Evolutionary conservation across 1,140 invertebrate species (phyloP).

Genomic region (Hylaeus anthracinus): DNA sequence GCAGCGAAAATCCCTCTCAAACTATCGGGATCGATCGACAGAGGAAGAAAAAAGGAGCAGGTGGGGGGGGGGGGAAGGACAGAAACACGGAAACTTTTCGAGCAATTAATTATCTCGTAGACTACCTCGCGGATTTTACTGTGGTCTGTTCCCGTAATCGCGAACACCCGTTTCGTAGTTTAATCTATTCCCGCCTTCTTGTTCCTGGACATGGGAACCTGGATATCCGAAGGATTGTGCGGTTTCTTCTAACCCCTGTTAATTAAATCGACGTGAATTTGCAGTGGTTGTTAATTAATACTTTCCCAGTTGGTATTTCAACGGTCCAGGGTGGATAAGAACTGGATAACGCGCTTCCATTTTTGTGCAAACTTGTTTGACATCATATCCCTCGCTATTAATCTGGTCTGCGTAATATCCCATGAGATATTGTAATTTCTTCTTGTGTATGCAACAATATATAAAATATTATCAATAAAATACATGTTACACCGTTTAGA

Average conservation of each 20-base stretch:
- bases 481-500: too few species aligned
- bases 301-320: not conserved
- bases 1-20: slow-evolving; percentile 12
- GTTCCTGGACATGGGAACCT: not conserved
- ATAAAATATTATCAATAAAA: too few species aligned
- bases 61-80: not conserved
- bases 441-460: too few species aligned
- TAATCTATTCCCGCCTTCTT: not conserved
- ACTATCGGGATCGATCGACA: slow-evolving; percentile 2
- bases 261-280: not conserved
- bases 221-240: not conserved
- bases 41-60: not conserved
- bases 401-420: too few species aligned
- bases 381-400: too few species aligned
- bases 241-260: not conserved
- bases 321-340: too few species aligned
- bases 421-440: too few species aligned
- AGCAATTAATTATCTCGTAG: slow-evolving; percentile 40
- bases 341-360: too few species aligned
- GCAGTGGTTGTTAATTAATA: not conserved
- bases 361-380: too few species aligned
- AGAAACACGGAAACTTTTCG: not conserved
- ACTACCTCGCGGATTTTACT: not conserved
- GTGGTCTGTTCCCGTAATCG: not conserved
- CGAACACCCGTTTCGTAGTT: not conserved